phyloP scores from a whole-genome alignment of 2,888 invertebrate species.

The Erpobdella octoculata region DNA sequence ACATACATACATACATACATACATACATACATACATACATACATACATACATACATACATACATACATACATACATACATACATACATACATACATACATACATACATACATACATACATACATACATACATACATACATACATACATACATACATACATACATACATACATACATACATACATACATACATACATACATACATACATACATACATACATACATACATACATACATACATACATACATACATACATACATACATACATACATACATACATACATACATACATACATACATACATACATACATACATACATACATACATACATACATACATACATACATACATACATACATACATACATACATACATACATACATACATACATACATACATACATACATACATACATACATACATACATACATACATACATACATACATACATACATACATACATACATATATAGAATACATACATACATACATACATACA shows the following conservation, averaged over 20 bases:
- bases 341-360: conserved; percentile 5
- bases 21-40: too few species aligned
- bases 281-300: conserved; percentile 15
- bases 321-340: neutral
- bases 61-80: too few species aligned
- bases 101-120: too few species aligned
- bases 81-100: too few species aligned
- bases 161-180: conserved; percentile 6
- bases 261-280: conserved; percentile 18
- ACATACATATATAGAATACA: conserved; percentile 14
- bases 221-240: conserved; percentile 18
- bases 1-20: too few species aligned
- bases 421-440: conserved; percentile 15
- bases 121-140: too few species aligned
- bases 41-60: too few species aligned
- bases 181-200: conserved; percentile 12
- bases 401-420: conserved; percentile 21
- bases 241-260: conserved; percentile 18
- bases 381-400: conserved; percentile 18
- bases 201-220: conserved; percentile 18
- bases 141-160: conserved; percentile 13
- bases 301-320: neutral
- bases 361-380: conserved; percentile 36
- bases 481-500: conserved; percentile 3
- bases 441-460: conserved; percentile 16